Evolutionary conservation across 2,113 vertebrate species (phyloP).

Genomic region (Tylochromis polylepis): DNA sequence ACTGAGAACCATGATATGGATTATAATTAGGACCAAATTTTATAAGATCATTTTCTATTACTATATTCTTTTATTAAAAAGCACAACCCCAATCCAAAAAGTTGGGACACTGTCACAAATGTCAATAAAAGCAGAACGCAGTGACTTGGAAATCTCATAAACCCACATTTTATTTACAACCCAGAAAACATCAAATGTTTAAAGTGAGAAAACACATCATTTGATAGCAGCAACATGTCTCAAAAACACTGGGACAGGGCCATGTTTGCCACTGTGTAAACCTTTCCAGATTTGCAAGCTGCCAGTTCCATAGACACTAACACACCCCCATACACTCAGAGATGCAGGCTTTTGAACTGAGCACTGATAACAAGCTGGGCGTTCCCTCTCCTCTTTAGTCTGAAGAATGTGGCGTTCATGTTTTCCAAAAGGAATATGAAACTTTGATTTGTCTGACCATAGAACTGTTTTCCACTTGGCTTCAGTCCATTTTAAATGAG

Average conservation of each 20-base stretch:
- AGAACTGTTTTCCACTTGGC: not conserved
- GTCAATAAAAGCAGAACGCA: too few relatives aligned
- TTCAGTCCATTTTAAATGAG: not conserved
- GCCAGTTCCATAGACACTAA: too few relatives aligned
- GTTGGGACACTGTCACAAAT: too few relatives aligned
- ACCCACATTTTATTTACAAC: too few relatives aligned
- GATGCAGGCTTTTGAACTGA: not conserved
- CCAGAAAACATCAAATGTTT: too few relatives aligned
- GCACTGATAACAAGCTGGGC: not conserved
- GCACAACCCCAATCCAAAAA: too few relatives aligned
- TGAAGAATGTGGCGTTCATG: not conserved
- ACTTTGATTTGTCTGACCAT: not conserved
- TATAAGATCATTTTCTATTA: not conserved
- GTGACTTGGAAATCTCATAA: too few relatives aligned
- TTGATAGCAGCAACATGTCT: too few relatives aligned
- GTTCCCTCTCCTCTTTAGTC: not conserved
- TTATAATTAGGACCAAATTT: not conserved
- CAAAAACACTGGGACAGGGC: not conserved
- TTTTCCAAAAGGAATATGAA: not conserved
- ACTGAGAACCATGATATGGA: not conserved
- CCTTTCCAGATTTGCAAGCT: not conserved
- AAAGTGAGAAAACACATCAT: too few relatives aligned
- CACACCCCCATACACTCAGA: too few relatives aligned
- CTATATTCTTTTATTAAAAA: not conserved
- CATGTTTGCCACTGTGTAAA: not conserved